Evolutionary conservation across 1,140 invertebrate genomes (phyloP), one percentile per base, ranked within the genome.

Genomic region (Drosophila bifasciata): DNA sequence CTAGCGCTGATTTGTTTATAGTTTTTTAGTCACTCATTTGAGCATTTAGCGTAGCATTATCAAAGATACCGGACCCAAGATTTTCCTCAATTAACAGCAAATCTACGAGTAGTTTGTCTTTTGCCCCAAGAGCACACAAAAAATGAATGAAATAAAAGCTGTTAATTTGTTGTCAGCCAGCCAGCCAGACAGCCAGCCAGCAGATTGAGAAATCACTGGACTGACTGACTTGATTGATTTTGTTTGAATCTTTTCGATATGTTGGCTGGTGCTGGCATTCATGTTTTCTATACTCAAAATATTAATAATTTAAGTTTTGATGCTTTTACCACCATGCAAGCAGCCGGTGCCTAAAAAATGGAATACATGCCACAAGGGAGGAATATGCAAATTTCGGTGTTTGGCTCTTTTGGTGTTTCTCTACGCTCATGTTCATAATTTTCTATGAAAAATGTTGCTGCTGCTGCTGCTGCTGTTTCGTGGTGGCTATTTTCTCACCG

Each of bases 371-470:
- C 73, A 66, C 46, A 66, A 76, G 77, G 80, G 81, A 62, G 52
- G 49, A 60, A 75, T 85, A 85, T 85, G 83, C 77, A 85, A 86
- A 85, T 85, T 73, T 74, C 28, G 16, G 43, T 13, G 32, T 36
- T 36, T 48, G 44, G 72, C 62, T 23, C 28, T 80, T 86, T 74
- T 21, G 44, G 49, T 67, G 40, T 71, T 49, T 49, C 28, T 46
- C 4, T 36, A 36, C 32, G 32, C 11, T 36, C 32, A 25, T 72
- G 76, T 86, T 86, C 53, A 80, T 85, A 80, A 86, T 85, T 85
- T 85, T 78, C 73, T 86, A 86, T 86, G 77, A 85, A 85, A 81
- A 88, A 85, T 88, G 62, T 69, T 61, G 43, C 49, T 43, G 74
- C 39, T 56, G 36, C 57, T 66, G n/a, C n/a, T 55, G 53, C 13